A percentile compares a stretch with the other conserved stretches of the same genome.
Conservation (phyloP, 2,113 vertebrate species). For the Pica pica region DNA sequence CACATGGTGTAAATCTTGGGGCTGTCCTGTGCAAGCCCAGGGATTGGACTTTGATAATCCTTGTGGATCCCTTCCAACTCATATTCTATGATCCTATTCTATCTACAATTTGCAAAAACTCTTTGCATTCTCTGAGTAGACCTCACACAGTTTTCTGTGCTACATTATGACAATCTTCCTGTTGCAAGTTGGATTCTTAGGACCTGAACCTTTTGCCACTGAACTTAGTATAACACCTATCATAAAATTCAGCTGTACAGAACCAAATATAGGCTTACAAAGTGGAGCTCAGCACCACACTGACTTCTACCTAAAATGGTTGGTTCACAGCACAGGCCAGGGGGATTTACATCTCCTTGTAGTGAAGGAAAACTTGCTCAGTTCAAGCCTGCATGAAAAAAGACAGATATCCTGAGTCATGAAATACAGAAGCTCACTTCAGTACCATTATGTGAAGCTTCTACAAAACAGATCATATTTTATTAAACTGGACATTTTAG, state of each 20-base stretch:
- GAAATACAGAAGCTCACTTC: not conserved
- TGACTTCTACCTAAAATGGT: rapidly evolving
- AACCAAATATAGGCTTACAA: not conserved
- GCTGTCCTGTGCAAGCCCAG: not conserved
- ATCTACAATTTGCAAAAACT: not conserved
- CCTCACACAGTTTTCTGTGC: not conserved
- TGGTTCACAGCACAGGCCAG: not conserved
- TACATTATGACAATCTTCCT: not conserved
- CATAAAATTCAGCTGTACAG: not conserved
- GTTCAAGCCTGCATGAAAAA: not conserved
- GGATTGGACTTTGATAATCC: not conserved
- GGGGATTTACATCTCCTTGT: not conserved
- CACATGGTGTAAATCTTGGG: not conserved
- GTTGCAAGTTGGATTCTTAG: not conserved
- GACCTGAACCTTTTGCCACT: not conserved
- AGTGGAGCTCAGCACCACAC: not conserved
- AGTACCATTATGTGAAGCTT: not conserved
- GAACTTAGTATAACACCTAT: not conserved
- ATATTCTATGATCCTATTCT: not conserved
- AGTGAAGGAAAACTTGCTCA: not conserved
- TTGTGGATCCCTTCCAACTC: not conserved
- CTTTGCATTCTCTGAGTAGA: not conserved
- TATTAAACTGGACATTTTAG: not conserved
- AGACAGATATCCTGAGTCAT: not conserved
- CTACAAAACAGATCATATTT: not conserved